Base-by-base conservation (phyloP, 2,888 invertebrate genomes). In the Odontocerum albicorne region DNA sequence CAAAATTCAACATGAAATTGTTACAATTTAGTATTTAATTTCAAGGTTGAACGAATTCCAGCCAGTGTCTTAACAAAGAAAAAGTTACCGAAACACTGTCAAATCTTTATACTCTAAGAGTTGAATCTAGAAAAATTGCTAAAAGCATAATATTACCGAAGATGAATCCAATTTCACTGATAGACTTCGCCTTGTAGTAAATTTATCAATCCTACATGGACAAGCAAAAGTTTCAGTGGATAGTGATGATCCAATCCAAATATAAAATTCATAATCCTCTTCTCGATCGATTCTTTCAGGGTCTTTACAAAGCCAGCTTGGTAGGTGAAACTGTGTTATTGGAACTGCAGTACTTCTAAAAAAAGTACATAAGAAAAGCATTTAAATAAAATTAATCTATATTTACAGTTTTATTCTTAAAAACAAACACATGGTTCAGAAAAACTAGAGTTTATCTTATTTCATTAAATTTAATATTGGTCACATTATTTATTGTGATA, bases 151-250 rank as follows among this genome's bases (percentile, higher is more conserved):
- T 33, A 27, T 64, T 67, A 73, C 71, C 20, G 72, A 71, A 31
- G 67, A 66, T 6, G 64, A 59, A 0, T 69, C 67, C n/a, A 66
- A 62, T 53, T 68, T 71, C 15, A 84, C 61, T n/a, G 80, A 75
- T 51, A 84, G 72, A 55, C 81, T 80, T 63, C 75, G 76, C 3
- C 84, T 71, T 38, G 75, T 69, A 36, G 81, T 72, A 8, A 71
- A 68, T 63, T 81, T 75, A 55, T 81, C 78, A 2, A 85, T 72
- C 32, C 79, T 71, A 20, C 85, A 69, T 1, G 85, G 85, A 67
- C 83, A 81, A 1, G 83, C 36, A 20, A 54, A 47, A 31, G 40
- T 39, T 15, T 16, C 15, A 13, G 17, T 13, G 7, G 36, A 17
- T 22, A 32, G n/a, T n/a, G 45, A 49, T n/a, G 22, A 38, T 8